A percentile compares a stretch with the other conserved stretches of the same genome.
Conservation (phyloP, 2,888 invertebrate genomes). For the Drosophila aldrichi region DNA sequence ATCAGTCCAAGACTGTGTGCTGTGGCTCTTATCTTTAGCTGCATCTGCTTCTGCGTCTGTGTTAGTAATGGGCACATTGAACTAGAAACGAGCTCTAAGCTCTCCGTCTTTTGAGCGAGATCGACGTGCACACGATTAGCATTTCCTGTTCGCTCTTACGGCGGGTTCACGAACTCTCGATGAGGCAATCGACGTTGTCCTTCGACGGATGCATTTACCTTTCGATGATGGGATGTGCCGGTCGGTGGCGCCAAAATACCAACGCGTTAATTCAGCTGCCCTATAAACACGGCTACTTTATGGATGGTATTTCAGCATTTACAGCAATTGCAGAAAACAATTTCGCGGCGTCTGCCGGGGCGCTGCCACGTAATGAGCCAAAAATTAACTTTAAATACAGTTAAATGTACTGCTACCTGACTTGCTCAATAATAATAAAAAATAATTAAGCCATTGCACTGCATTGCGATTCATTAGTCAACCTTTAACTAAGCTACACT, state of each 20-base stretch:
- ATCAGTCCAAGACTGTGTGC: no score
- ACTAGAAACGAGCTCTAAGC: slow-evolving; percentile 63
- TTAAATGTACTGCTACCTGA: slow-evolving; percentile 70
- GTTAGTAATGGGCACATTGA: slow-evolving; percentile 73
- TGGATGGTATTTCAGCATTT: slow-evolving; percentile 47
- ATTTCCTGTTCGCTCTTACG: slow-evolving; percentile 73
- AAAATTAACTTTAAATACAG: slow-evolving; percentile 77
- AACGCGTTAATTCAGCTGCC: slow-evolving; percentile 39
- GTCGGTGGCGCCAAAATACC: slow-evolving; percentile 75
- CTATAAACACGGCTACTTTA: slow-evolving; percentile 64
- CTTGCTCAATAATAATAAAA: slow-evolving; percentile 46
- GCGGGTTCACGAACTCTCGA: slow-evolving; percentile 63
- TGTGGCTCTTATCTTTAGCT: slow-evolving; percentile 25
- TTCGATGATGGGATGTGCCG: slow-evolving; percentile 15
- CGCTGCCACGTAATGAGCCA: slow-evolving; percentile 52
- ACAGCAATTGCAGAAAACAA: slow-evolving; percentile 4
- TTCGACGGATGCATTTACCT: slow-evolving; percentile 74
- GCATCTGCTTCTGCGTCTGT: slow-evolving; percentile 22
- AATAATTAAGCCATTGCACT: slow-evolving; percentile 60
- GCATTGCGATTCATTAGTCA: slow-evolving; percentile 30
- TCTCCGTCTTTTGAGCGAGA: slow-evolving; percentile 49
- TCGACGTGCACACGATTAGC: slow-evolving; percentile 72
- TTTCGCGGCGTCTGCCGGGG: slow-evolving; percentile 34
- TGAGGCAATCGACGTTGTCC: slow-evolving; percentile 38
- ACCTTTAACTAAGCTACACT: not conserved